These are phyloP conservation scores for Drosophila meridiana DNA, from an alignment of 2,888 invertebrate species.

Conservation along the genomic window DNA sequence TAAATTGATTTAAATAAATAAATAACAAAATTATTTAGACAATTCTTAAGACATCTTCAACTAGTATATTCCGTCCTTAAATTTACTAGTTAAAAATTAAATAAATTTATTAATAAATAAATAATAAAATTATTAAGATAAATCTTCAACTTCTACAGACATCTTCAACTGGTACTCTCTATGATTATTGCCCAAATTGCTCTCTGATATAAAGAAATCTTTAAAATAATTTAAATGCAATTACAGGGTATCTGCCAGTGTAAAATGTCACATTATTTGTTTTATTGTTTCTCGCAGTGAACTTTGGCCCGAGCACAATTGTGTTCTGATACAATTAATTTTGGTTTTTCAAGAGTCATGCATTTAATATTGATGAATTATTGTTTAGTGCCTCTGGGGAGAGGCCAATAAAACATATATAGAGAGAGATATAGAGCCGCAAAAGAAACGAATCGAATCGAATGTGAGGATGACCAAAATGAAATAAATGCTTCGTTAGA, in stretches of 20 bases:
- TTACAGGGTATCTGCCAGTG: neutral
- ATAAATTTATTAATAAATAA: no score
- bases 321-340: constrained; percentile 37
- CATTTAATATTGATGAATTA: constrained; percentile 58
- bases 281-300: constrained; percentile 3
- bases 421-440: neutral
- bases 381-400: constrained; percentile 31
- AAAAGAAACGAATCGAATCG: neutral
- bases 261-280: neutral
- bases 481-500: constrained; percentile 77
- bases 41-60: no score
- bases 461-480: constrained; percentile 29
- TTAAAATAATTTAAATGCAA: neutral
- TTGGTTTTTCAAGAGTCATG: constrained; percentile 30
- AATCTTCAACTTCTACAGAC: no score
- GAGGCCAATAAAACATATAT: constrained; percentile 30
- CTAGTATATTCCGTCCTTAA: no score
- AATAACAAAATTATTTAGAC: no score
- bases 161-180: no score
- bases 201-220: neutral
- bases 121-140: no score
- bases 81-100: no score
- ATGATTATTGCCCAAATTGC: neutral
- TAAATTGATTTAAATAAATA: no score
- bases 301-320: constrained; percentile 2